A percentile compares a stretch with the other conserved stretches of the same genome.
phyloP scores from a whole-genome alignment of 2,113 vertebrate species.

The Butorides virescens region DNA sequence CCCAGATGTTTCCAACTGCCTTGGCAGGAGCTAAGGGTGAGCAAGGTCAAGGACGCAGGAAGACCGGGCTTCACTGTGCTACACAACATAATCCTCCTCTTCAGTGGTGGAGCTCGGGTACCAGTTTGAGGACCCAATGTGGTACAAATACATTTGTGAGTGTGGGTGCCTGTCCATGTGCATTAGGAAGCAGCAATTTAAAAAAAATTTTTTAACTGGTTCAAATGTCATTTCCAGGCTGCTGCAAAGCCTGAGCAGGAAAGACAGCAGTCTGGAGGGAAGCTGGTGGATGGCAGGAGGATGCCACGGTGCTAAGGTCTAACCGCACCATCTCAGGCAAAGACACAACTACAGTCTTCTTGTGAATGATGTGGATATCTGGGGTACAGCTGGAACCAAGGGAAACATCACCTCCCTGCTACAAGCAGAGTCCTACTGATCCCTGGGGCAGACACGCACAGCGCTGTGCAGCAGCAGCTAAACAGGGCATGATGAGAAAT shows the following conservation, averaged over 20 bases:
- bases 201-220: background rate
- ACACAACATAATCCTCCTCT: background rate
- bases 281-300: background rate
- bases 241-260: background rate
- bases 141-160: fast-evolving
- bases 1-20: background rate
- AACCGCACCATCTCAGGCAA: background rate
- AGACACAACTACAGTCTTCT: background rate
- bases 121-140: background rate
- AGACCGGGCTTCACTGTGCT: slow-evolving; percentile 62
- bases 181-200: fast-evolving
- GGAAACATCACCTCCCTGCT: fast-evolving
- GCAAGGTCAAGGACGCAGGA: slow-evolving; percentile 55
- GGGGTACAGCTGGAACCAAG: background rate
- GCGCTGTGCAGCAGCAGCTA: background rate
- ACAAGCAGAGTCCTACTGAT: background rate
- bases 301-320: background rate
- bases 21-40: slow-evolving; percentile 68
- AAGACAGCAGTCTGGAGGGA: background rate
- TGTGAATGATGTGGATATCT: background rate
- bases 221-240: background rate
- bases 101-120: background rate
- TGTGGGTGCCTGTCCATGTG: background rate
- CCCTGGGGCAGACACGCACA: background rate
- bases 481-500: background rate